Evolutionary conservation across 2,797 vertebrate species (phyloP), one percentile per base, ranked within the genome.

Genomic region (Momotus momota): DNA sequence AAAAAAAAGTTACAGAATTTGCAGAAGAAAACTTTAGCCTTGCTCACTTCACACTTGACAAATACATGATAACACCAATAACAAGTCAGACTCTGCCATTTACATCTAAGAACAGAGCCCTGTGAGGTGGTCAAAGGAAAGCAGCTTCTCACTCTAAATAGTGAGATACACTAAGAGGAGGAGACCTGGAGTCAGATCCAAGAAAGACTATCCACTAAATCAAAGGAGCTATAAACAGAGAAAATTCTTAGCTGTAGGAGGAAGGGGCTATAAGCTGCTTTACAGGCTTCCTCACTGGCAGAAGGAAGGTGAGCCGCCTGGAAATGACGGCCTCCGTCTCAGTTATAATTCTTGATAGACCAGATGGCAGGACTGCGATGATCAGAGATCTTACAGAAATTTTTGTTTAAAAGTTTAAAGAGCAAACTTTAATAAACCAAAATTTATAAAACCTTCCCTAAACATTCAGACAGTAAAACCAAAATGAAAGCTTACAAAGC

Each of bases 201-300:
- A 38, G 66, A 46, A n/a, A 45, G 21, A 33, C 3, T 33, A 19
- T 23, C 12, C 43, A 21, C 22, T 10, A 0, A 4, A 41, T 15
- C 21, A 35, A 43, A 66, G 21, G 20, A 27, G 21, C 58, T 18
- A 21, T 3, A 14, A 55, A 51, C 29, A 46, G 12, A 48, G 29
- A 17, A 21, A 51, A 2, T 8, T 4, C 8, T n/a, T 9, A 45
- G 48, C 48, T 2, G 0, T 5, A 51, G 43, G 1, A 45, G 31
- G 21, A n/a, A 70, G 51, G 27, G 80, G 46, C 73, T 12, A 3
- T 1, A 33, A 60, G 67, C 46, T 70, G 67, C 51, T 55, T 35
- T 9, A 19, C 6, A 33, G 43, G 41, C 26, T 38, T 77, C 52
- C 40, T n/a, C n/a, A 21, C 1, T 0, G 31, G 79, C 61, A 65